Conservation (phyloP, 2,797 vertebrate genomes). For the Sciaenops ocellatus region DNA sequence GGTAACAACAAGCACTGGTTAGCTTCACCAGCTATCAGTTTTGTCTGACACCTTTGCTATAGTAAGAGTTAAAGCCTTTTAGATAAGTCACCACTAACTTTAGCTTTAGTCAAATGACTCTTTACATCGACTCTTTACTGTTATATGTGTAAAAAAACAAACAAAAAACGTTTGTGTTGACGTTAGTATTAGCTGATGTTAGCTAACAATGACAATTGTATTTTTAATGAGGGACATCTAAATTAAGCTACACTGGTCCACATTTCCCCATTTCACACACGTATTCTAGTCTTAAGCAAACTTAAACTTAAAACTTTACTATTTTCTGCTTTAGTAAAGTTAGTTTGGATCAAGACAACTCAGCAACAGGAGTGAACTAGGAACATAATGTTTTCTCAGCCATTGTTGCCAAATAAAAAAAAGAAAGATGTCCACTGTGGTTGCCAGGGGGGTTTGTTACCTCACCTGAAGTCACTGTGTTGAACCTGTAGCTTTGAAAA, state of each 20-base stretch:
- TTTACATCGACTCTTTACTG: neutral
- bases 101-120: neutral
- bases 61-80: neutral
- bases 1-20: too few species aligned
- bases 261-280: neutral
- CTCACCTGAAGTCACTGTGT: neutral
- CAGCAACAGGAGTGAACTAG: neutral
- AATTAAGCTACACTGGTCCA: neutral
- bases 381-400: neutral
- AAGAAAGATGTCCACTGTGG: neutral
- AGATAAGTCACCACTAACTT: neutral
- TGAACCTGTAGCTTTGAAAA: neutral
- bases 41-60: neutral
- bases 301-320: too few species aligned
- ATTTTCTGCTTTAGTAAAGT: neutral
- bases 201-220: too few species aligned
- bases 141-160: neutral
- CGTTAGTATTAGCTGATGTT: neutral
- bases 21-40: neutral
- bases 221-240: too few species aligned
- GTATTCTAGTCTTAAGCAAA: too few species aligned
- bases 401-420: neutral
- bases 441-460: neutral
- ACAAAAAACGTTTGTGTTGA: neutral
- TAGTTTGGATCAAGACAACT: neutral